A percentile compares a stretch with the other conserved stretches of the same genome.
These are phyloP conservation scores for Microctonus brassicae DNA, from an alignment of 2,888 invertebrate genomes.

Conservation along the genomic window DNA sequence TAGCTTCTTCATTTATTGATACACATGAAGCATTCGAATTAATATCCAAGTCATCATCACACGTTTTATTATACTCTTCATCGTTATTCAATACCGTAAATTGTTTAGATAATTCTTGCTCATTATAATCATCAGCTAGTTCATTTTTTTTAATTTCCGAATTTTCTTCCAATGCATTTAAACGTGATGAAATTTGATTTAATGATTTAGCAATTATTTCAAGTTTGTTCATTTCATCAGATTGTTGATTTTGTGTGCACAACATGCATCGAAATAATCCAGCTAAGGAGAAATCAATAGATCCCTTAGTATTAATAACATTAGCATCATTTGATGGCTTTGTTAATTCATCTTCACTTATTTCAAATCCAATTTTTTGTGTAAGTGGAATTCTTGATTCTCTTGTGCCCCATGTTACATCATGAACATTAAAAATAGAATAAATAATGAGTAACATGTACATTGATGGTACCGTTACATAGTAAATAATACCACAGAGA, in stretches of 20 bases:
- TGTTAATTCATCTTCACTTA: not conserved
- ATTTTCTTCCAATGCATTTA: constrained; percentile 70
- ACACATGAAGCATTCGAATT: constrained; percentile 40
- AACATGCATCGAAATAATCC: constrained; percentile 73
- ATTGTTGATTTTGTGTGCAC: constrained; percentile 70
- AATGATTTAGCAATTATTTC: constrained; percentile 68
- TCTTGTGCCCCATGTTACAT: constrained; percentile 94
- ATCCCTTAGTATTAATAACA: constrained; percentile 57
- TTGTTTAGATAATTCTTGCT: not conserved
- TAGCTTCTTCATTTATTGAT: constrained; percentile 11
- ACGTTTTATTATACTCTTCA: constrained; percentile 34
- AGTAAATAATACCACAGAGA: constrained; percentile 84
- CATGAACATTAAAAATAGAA: constrained; percentile 92
- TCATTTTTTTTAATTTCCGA: constrained; percentile 4
- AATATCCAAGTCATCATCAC: constrained; percentile 35
- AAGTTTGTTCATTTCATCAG: constrained; percentile 69
- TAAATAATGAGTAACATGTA: constrained; percentile 93
- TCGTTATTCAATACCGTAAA: not conserved
- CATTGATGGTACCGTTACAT: constrained; percentile 94
- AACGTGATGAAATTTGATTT: constrained; percentile 66
- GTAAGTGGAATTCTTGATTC: constrained; percentile 71
- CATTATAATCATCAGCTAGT: constrained; percentile 10
- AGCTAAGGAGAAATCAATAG: constrained; percentile 71
- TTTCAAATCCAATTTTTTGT: not conserved
- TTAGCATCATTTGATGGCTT: not conserved